phyloP scores from a whole-genome alignment of 2,113 vertebrate species.

The Trinectes maculatus region DNA sequence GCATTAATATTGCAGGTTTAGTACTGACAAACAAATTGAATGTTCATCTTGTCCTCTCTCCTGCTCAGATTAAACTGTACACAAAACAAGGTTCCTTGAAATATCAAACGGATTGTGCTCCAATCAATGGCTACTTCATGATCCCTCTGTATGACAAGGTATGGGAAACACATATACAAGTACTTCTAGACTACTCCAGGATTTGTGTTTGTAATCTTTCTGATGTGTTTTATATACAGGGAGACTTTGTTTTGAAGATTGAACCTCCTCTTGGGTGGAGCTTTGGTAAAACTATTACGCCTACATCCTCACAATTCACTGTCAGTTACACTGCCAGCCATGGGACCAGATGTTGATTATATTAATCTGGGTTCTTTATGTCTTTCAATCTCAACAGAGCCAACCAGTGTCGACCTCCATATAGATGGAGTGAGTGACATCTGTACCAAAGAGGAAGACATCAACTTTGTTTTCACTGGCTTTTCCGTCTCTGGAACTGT shows the following conservation, averaged over 20 bases:
- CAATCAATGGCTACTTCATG: conserved; percentile 99
- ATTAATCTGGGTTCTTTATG: too few relatives aligned
- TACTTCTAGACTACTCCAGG: too few relatives aligned
- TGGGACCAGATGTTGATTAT: neutral
- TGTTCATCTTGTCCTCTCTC: neutral
- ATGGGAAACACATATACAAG: neutral
- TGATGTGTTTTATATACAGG: conserved; percentile 80
- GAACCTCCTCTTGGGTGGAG: conserved; percentile 98
- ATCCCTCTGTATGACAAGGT: conserved; percentile 99
- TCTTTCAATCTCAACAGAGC: conserved; percentile 79
- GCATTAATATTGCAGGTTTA: neutral
- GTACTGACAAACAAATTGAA: too few relatives aligned
- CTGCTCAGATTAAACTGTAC: conserved; percentile 91
- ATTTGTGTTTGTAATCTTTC: too few relatives aligned
- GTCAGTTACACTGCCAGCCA: neutral
- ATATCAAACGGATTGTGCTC: conserved; percentile 98
- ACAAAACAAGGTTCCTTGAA: conserved; percentile 98
- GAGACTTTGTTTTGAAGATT: conserved; percentile 98
- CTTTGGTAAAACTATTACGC: conserved; percentile 86
- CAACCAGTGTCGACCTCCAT: conserved; percentile 92
- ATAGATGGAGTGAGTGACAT: conserved; percentile 95
- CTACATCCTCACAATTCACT: neutral
- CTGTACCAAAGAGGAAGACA: conserved; percentile 96
- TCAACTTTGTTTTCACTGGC: conserved; percentile 97
- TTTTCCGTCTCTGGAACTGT: conserved; percentile 96